Conservation (phyloP, 2,113 vertebrate genomes). For the Sorex araneus region DNA sequence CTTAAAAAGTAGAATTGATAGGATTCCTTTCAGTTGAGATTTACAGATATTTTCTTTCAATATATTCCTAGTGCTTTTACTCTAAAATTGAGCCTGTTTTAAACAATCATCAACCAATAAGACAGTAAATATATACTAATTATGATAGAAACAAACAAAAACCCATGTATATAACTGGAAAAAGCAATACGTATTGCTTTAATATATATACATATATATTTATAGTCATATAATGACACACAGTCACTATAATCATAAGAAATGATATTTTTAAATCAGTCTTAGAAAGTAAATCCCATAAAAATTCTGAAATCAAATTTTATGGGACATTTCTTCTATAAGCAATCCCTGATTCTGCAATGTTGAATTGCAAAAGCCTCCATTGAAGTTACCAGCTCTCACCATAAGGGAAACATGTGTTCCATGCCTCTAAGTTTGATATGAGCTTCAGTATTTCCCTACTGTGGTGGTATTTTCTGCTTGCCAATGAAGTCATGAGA, state of each 20-base stretch:
- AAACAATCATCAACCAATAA: not conserved
- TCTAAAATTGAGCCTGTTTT: not conserved
- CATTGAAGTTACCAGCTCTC: not conserved
- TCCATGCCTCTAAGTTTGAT: not conserved
- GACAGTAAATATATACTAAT: not conserved
- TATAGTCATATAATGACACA: too few relatives aligned
- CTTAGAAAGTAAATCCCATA: not conserved
- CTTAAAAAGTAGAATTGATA: not conserved
- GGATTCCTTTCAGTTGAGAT: conserved; percentile 1
- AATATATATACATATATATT: too few relatives aligned
- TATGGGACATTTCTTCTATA: not conserved
- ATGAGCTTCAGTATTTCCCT: not conserved
- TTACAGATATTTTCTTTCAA: conserved; percentile 23
- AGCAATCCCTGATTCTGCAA: not conserved
- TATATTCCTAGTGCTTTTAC: not conserved
- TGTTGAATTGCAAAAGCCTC: not conserved
- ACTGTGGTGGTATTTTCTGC: not conserved
- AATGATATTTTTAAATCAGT: not conserved
- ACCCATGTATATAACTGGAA: too few relatives aligned
- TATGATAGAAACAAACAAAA: not conserved
- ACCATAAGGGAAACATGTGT: not conserved
- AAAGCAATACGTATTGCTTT: too few relatives aligned
- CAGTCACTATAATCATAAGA: not conserved
- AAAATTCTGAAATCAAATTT: not conserved
- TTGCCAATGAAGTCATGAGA: not conserved